Conservation (phyloP, 2,797 vertebrate species). For the Diplodus sargus region DNA sequence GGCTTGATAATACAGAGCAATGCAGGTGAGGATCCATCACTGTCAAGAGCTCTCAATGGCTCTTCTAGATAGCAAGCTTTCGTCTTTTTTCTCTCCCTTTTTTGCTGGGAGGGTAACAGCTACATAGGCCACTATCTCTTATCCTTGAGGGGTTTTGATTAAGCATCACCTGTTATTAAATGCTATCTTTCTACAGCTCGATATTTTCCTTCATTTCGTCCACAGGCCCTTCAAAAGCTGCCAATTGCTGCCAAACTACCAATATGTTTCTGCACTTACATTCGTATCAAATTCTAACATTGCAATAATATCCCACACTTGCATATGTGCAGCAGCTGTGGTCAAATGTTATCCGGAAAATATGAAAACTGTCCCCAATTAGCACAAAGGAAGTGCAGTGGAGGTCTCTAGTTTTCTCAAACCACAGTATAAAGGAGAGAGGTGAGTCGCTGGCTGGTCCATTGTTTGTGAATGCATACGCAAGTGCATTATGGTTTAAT, state of each 20-base stretch:
- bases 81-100: constrained; percentile 25
- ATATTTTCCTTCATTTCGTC: constrained; percentile 40
- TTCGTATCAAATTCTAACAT: neutral
- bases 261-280: neutral
- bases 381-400: constrained; percentile 11
- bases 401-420: neutral
- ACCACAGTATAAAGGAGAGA: constrained; percentile 18
- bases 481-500: constrained; percentile 70
- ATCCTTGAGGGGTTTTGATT: constrained; percentile 78
- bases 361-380: constrained; percentile 14
- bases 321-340: neutral
- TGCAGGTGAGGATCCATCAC: constrained; percentile 84
- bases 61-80: constrained; percentile 67
- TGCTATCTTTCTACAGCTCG: constrained; percentile 33
- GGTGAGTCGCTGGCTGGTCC: constrained; percentile 3
- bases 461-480: constrained; percentile 56
- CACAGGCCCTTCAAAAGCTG: constrained; percentile 12
- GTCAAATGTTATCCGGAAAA: neutral
- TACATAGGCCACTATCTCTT: constrained; percentile 55
- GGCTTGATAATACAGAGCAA: constrained; percentile 81
- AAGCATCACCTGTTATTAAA: constrained; percentile 76
- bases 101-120: constrained; percentile 49
- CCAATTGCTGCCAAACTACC: too few species aligned
- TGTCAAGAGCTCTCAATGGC: constrained; percentile 77
- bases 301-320: neutral